Base-by-base conservation (phyloP, 2,888 invertebrate genomes). In the Sicus ferrugineus region DNA sequence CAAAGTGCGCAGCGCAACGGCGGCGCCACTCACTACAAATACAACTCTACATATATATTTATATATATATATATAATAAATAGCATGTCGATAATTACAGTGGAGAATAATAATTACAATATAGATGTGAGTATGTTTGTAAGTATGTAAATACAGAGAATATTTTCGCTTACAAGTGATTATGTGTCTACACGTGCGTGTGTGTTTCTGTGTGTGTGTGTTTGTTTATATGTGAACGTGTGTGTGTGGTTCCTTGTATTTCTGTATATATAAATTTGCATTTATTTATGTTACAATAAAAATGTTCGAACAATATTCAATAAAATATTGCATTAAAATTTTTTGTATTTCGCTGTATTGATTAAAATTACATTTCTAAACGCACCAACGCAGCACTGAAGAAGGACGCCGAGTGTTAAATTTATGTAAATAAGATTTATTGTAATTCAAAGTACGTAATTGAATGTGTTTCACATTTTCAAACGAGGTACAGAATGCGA, bases 21-120 rank as follows among this genome's bases (percentile, higher is more conserved):
- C n/a, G n/a, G n/a, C n/a, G n/a, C n/a, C n/a, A 64, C 34, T 50
- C 50, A 50, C n/a, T 64, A 31, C 61, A 61, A 61, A 38, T 61
- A 61, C 21, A 50, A 31, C 50, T 64, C 19, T 19, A 50, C n/a
- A 21, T 19, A 30, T 14, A 61, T 14, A 42, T 34, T 59, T 19
- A 59, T 34, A n/a, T n/a, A 11, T 34, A 34, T 34, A 2, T 34
- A 7, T n/a, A 42, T 28, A 56, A 28, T 28, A 56, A 16, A 2
- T 16, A 48, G n/a, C 11, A 63, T 48, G 50, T 31, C 30, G 19
- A 63, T 31, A 50, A 23, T 26, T 11, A 56, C 28, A 28, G 28
- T 56, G 16, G 28, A n/a, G 14, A 52, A 11, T 52, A 52, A 21
- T 34, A 34, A 1, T 34, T 34, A 34, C 14, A 34, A 1, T 34